phyloP scores from a whole-genome alignment of 2,797 vertebrate genomes.

The Holocentrus rufus region DNA sequence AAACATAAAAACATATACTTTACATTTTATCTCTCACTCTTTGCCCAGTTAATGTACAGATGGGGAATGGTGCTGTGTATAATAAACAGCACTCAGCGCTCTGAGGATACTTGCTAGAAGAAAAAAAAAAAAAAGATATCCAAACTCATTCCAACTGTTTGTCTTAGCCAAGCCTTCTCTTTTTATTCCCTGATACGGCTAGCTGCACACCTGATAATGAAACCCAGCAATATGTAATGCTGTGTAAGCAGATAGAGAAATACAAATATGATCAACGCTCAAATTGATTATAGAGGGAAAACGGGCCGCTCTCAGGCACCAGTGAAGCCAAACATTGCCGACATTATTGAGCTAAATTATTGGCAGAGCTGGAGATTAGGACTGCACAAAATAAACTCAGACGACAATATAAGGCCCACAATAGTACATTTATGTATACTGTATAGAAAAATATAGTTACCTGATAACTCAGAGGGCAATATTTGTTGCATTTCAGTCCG shows the following conservation, averaged over 20 bases:
- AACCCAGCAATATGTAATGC: constrained; percentile 63
- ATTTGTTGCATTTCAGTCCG: background rate
- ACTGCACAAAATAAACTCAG: constrained; percentile 2
- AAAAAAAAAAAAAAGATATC: constrained; percentile 26
- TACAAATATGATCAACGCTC: constrained; percentile 70
- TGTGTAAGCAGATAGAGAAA: constrained; percentile 67
- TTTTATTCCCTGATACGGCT: constrained; percentile 36
- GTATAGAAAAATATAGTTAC: background rate
- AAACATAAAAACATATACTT: background rate
- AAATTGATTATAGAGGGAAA: constrained; percentile 67
- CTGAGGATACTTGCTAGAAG: background rate
- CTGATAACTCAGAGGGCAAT: background rate
- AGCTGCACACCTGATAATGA: constrained; percentile 71
- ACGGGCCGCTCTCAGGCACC: constrained; percentile 54
- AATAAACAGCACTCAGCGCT: constrained; percentile 15
- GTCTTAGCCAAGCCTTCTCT: constrained; percentile 38
- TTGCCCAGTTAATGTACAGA: background rate
- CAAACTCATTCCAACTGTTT: constrained; percentile 51
- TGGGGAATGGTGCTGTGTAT: background rate
- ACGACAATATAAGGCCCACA: background rate
- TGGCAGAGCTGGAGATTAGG: constrained; percentile 43
- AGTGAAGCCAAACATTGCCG: constrained; percentile 60
- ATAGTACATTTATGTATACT: constrained; percentile 12
- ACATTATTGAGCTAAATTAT: constrained; percentile 58
- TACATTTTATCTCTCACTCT: background rate